A percentile compares a stretch with the other conserved stretches of the same genome.
Evolutionary conservation across 2,113 vertebrate genomes (phyloP).

Genomic region (Sapayoa aenigma): DNA sequence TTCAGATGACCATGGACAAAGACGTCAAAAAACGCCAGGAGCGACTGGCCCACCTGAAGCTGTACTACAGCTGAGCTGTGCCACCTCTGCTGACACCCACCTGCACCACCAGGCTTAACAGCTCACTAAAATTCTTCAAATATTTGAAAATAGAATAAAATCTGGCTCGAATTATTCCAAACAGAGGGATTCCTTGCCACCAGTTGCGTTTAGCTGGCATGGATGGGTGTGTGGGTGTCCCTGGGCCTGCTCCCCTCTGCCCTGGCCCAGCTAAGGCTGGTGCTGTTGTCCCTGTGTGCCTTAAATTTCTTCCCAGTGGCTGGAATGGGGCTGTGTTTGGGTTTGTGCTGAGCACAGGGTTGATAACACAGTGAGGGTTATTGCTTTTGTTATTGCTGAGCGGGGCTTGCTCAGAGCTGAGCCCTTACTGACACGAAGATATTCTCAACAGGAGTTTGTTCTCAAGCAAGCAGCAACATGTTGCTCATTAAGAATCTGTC

Average conservation of each 20-base stretch:
- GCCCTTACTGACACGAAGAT: background rate
- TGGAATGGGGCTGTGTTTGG: background rate
- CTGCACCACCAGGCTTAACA: background rate
- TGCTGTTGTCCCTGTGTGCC: background rate
- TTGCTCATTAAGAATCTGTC: background rate
- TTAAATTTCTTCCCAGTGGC: background rate
- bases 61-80: slow-evolving; percentile 52
- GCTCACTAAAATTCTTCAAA: background rate
- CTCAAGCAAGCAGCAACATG: background rate
- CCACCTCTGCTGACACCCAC: accelerated
- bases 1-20: slow-evolving; percentile 78
- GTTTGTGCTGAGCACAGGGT: background rate
- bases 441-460: background rate
- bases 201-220: background rate
- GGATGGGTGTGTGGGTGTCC: background rate
- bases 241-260: background rate
- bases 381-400: background rate
- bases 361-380: background rate
- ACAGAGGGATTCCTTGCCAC: background rate
- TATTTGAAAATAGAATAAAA: background rate
- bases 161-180: background rate
- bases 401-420: background rate
- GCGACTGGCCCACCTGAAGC: slow-evolving; percentile 75
- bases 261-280: background rate
- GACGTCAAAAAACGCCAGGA: slow-evolving; percentile 74